A percentile compares a stretch with the other conserved stretches of the same genome.
Conservation (phyloP, 2,113 vertebrate species). For the Pipa parva region DNA sequence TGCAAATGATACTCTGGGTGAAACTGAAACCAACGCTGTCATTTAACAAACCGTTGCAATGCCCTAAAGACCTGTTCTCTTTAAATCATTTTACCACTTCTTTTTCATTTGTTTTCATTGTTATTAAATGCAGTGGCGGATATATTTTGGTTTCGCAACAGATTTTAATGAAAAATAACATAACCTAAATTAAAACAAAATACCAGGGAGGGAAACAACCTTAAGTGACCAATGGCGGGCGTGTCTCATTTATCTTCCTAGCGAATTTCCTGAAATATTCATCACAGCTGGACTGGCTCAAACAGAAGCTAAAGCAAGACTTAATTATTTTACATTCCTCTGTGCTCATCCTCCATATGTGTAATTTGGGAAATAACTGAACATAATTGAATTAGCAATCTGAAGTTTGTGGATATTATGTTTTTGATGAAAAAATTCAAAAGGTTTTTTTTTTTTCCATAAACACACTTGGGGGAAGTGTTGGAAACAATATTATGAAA, state of each 20-base stretch:
- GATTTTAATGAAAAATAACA: too few species aligned
- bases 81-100: too few species aligned
- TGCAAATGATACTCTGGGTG: too few species aligned
- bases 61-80: too few species aligned
- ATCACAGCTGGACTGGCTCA: slow-evolving; percentile 21
- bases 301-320: background rate
- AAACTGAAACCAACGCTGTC: too few species aligned
- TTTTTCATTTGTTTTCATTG: too few species aligned
- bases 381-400: slow-evolving; percentile 30
- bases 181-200: too few species aligned
- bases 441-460: slow-evolving; percentile 16
- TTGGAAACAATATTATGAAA: slow-evolving; percentile 16
- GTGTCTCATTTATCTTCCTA: background rate
- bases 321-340: slow-evolving; percentile 11
- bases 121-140: too few species aligned
- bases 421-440: slow-evolving; percentile 30
- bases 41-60: too few species aligned
- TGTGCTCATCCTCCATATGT: background rate
- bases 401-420: slow-evolving; percentile 21
- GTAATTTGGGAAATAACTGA: slow-evolving; percentile 18
- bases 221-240: too few species aligned
- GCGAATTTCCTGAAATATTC: background rate
- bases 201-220: too few species aligned
- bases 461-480: slow-evolving; percentile 6
- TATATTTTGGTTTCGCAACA: too few species aligned